Base-by-base conservation (phyloP, 64 coral and sea anemone species). In the Stylophora pistillata region DNA sequence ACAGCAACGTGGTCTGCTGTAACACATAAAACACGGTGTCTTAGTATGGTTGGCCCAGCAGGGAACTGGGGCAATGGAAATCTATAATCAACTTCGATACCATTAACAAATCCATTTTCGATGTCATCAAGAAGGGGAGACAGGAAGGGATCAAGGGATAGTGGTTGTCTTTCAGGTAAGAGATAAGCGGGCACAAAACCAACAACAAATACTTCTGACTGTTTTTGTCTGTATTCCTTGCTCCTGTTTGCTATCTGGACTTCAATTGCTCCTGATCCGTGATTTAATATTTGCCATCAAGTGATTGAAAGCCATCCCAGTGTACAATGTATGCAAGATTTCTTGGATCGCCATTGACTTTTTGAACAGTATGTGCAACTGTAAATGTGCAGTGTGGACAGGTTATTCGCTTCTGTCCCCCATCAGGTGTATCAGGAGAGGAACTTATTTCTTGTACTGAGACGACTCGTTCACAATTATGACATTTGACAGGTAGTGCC, bases 241-340 rank as follows among this genome's bases (percentile, higher is more conserved):
- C n/a, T 6, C 88, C 80, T 89, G 21, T 89, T 89, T 15, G 88
- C 88, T 69, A 89, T 89, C 62, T 79, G 75, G 10, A 89, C 88
- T 79, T 89, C 88, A 20, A 89, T 65, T 33, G 76, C 88, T 89
- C 88, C 88, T 32, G 88, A 89, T 13, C 76, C 88, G 72, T 89
- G 88, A 71, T 89, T 89, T n/a, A n/a, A n/a, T 89, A 69, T 89
- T 81, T 89, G 9, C 88, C 88, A 79, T 81, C 76, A 79, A 89
- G 80, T 69, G 88, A 76, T 56, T 89, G 88, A 89, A 89, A 89
- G 28, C 88, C 88, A 81, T 89, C 88, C 76, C 88, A 89, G n/a
- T 89, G 88, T 18, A 71, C n/a, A 10, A 89, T 71, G 37, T 81
- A 89, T 10, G 88, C 88, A 33, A 81, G 12, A 31, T 89, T 89